These are phyloP conservation scores for Thymallus thymallus DNA, from an alignment of 2,113 vertebrate species.

Conservation along the genomic window DNA sequence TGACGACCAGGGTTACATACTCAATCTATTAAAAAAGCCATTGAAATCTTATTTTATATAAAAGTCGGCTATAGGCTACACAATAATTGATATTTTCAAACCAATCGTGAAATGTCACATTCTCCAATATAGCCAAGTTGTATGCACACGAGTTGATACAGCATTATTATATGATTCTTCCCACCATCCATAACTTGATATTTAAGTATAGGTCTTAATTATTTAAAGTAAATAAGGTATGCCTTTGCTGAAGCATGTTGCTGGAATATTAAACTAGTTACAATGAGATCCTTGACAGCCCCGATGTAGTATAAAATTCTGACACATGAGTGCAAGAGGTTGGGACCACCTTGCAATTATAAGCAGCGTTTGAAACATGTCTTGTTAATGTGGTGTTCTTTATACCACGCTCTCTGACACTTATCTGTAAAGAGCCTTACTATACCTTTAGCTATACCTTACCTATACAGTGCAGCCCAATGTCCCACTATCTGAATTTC, in stretches of 20 bases:
- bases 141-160: no score
- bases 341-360: slow-evolving; percentile 34
- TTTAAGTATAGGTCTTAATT: no score
- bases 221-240: no score
- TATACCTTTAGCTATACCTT: slow-evolving; percentile 32
- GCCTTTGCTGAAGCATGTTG: neutral
- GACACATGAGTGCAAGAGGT: slow-evolving; percentile 44
- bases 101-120: no score
- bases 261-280: neutral
- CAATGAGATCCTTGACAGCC: neutral
- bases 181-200: no score
- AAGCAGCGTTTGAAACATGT: slow-evolving; percentile 39
- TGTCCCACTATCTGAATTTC: slow-evolving; percentile 62
- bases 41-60: no score
- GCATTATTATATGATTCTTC: no score
- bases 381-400: slow-evolving; percentile 34
- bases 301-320: slow-evolving; percentile 17
- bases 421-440: slow-evolving; percentile 62
- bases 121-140: no score
- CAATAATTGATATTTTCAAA: no score
- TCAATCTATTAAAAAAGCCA: no score
- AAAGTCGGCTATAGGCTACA: no score
- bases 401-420: slow-evolving; percentile 44
- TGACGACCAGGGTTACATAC: no score
- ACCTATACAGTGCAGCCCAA: slow-evolving; percentile 55